Base-by-base conservation (phyloP, 2,113 vertebrate genomes). In the Hemicordylus capensis region DNA sequence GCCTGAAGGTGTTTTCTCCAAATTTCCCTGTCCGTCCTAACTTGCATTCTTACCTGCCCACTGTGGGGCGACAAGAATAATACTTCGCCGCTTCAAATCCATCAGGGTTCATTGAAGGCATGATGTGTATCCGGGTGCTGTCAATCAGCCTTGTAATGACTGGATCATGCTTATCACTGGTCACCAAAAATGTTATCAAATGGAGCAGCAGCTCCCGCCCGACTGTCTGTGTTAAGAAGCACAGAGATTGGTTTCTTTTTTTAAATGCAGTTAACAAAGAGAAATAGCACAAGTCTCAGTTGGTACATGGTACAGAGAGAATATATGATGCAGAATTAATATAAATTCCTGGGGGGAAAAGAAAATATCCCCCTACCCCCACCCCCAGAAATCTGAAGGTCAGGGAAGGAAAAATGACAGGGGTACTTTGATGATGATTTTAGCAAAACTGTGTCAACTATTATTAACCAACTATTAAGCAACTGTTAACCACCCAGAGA, bases 31-130 rank as follows among this genome's bases (percentile, higher is more conserved):
- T 4, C 42, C 87, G 48, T 77, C 70, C 4, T 64, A 90, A 26
- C 7, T 42, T 48, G 37, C 48, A 39, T 76, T 66, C 93, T 95
- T 92, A 99, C 98, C 98, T 97, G 90, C 98, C 98, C 4, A 19
- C 64, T 42, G 89, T 93, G 89, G 93, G 95, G 5, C 79, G 83
- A 85, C 98, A 99, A 74, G 97, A 72, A 1, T 92, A 96, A 64
- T 85, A 72, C 75, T 70, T 37, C 0, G 97, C 92, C 0, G 93
- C 90, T 85, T 98, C 97, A 51, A 98, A 99, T 73, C 98, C 99
- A 77, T 99, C 99, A 0, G 99, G 99, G 92, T 99, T 99, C 98
- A 99, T 99, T 0, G 98, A 97, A 3, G 98, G 98, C 95, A 99
- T 95, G 93, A 99, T 97, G 90, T 99, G 99, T 87, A 99, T 93